Conservation (phyloP, 2,113 vertebrate genomes). For the Zosterops pallidus region DNA sequence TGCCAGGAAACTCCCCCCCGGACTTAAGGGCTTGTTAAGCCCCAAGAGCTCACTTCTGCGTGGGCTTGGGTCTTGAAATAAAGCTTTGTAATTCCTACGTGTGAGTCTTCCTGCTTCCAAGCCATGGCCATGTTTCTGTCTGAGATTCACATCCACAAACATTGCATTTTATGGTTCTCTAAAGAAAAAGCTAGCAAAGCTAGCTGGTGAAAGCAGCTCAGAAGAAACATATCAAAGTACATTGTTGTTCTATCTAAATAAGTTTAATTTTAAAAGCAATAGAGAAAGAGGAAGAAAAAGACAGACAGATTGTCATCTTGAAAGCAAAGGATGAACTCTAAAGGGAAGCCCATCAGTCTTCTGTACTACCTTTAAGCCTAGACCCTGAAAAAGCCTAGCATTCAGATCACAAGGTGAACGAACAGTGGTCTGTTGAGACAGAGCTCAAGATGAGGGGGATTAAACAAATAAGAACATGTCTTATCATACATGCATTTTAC, state of each 20-base stretch:
- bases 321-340: neutral
- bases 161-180: no score
- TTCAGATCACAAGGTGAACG: neutral
- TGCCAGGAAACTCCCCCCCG: no score
- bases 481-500: neutral
- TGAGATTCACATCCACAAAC: no score
- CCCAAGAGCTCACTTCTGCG: no score
- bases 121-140: no score
- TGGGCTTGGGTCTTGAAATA: no score
- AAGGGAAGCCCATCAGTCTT: neutral
- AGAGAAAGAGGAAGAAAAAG: neutral
- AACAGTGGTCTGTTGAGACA: neutral
- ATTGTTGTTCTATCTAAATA: neutral
- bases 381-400: neutral
- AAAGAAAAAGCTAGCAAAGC: no score
- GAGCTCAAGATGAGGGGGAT: neutral
- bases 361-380: neutral
- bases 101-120: no score
- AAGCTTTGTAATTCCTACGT: no score
- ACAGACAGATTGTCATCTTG: neutral
- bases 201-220: no score
- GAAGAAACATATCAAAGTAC: neutral
- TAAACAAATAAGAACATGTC: neutral
- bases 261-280: conserved; percentile 1
- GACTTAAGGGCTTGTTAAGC: no score